Percentiles rank a stretch among this genome's conserved stretches.
Conservation (phyloP, 2,797 vertebrate species). For the Enteromius mattozi region DNA sequence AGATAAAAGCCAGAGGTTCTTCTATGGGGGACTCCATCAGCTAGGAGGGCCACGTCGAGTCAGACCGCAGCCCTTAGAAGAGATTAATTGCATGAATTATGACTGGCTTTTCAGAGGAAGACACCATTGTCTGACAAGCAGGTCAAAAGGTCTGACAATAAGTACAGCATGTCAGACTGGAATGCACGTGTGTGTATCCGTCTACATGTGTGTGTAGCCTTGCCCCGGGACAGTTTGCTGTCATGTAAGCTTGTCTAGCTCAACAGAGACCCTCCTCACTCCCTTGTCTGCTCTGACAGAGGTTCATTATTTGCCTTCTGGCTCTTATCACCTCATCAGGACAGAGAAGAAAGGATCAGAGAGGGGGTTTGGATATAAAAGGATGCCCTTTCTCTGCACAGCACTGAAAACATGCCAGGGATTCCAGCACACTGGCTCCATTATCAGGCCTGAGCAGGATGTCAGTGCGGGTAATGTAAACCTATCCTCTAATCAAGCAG, state of each 20-base stretch:
- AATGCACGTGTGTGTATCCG: constrained; percentile 42
- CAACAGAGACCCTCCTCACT: constrained; percentile 32
- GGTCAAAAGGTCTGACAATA: constrained; percentile 58
- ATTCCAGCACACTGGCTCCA: constrained; percentile 55
- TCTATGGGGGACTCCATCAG: background rate
- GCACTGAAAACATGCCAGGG: constrained; percentile 55
- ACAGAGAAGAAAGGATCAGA: constrained; percentile 66
- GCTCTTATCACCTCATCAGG: constrained; percentile 73
- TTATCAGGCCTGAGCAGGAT: constrained; percentile 54
- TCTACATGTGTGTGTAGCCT: constrained; percentile 26
- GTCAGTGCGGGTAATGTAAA: constrained; percentile 59
- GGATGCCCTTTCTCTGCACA: constrained; percentile 49
- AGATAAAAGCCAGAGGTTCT: constrained; percentile 50
- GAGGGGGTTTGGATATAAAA: constrained; percentile 53
- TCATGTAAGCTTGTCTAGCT: constrained; percentile 41
- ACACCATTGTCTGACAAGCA: constrained; percentile 53
- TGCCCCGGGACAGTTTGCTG: constrained; percentile 34
- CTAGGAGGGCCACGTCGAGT: background rate
- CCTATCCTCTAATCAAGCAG: constrained; percentile 58
- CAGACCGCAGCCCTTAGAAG: background rate
- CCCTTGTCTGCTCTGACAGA: constrained; percentile 42
- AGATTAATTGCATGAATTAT: constrained; percentile 53
- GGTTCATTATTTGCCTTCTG: constrained; percentile 52
- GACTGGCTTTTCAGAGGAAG: constrained; percentile 42
- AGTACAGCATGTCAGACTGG: constrained; percentile 56